Evolutionary conservation across 2,113 vertebrate genomes (phyloP).

Genomic region (Campylomormyrus tamandua): DNA sequence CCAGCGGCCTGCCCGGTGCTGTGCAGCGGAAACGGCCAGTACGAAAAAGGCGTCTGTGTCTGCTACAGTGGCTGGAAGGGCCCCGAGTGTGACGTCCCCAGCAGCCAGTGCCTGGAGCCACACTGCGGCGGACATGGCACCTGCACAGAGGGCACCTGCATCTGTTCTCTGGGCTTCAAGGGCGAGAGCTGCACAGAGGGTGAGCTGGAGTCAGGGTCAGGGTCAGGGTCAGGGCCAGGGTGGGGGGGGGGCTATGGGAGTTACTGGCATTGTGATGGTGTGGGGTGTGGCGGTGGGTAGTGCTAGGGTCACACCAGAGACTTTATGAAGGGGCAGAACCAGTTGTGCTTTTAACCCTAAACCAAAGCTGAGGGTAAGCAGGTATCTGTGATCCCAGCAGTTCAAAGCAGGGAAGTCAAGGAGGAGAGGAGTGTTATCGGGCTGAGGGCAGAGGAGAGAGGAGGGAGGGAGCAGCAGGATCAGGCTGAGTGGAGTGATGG

Average conservation of each 20-base stretch:
- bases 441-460: slow-evolving; percentile 15
- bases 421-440: neutral
- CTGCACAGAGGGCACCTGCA: slow-evolving; percentile 87
- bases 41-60: slow-evolving; percentile 90
- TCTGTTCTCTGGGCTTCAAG: slow-evolving; percentile 89
- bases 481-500: slow-evolving; percentile 12
- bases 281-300: neutral
- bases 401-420: neutral
- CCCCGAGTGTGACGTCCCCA: slow-evolving; percentile 84
- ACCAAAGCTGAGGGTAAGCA: slow-evolving; percentile 35
- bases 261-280: neutral
- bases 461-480: slow-evolving; percentile 26
- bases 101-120: slow-evolving; percentile 90
- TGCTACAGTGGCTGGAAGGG: slow-evolving; percentile 99
- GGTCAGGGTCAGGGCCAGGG: neutral
- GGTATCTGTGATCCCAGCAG: slow-evolving; percentile 44
- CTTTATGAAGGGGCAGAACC: slow-evolving; percentile 61
- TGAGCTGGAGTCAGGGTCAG: slow-evolving; percentile 45
- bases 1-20: slow-evolving; percentile 86
- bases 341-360: slow-evolving; percentile 58
- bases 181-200: slow-evolving; percentile 89
- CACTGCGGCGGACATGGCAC: slow-evolving; percentile 87
- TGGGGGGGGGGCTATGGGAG: neutral
- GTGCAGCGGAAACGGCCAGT: slow-evolving; percentile 95
- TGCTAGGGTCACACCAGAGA: slow-evolving; percentile 32